Base-by-base conservation (phyloP, 2,113 vertebrate species). In the Campylorhamphus procurvoides region DNA sequence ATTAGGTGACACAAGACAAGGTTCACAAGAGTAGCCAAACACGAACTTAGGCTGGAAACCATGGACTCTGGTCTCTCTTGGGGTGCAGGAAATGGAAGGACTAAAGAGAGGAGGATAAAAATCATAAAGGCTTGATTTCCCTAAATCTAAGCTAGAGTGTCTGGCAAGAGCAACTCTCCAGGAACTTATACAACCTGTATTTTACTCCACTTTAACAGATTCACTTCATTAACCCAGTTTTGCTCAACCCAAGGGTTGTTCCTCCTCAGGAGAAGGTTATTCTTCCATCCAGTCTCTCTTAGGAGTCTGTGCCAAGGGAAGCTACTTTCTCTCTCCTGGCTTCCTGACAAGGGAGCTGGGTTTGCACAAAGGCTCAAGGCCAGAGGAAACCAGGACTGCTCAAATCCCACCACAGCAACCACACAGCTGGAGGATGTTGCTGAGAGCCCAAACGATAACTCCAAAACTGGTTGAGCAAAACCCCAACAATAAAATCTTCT, bases 261-360 rank as follows among this genome's bases (percentile, higher is more conserved):
- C 29, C 28, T 71, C 27, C 62, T 63, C 60, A 55, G 42, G 52
- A 80, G 63, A 42, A 47, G 40, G 31, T 28, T 40, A 52, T 40
- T 79, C 25, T 35, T 35, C 35, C 20, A 35, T 88, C 31, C 44
- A 58, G 50, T 58, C 50, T 66, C 76, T 73, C 76, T 63, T 15
- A 23, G 31, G 76, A 86, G 12, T 1, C 11, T 3, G 4, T 4
- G 5, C 62, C 72, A 59, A 88, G 64, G 47, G 55, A 87, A 76
- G 31, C 3, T 71, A 5, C 39, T 84, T 64, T 31, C 10, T 78
- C 55, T 31, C 10, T 78, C 55, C 55, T 28, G 22, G 14, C 33
- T 88, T 44, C 49, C 33, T 0, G 0, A 14, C 53, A 73, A 7
- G 0, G 0, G 27, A 47, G 33, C 40, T 5, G 3, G 31, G 24